Base-by-base conservation (phyloP, 2,113 vertebrate genomes). In the Nothobranchius kuhntae region DNA sequence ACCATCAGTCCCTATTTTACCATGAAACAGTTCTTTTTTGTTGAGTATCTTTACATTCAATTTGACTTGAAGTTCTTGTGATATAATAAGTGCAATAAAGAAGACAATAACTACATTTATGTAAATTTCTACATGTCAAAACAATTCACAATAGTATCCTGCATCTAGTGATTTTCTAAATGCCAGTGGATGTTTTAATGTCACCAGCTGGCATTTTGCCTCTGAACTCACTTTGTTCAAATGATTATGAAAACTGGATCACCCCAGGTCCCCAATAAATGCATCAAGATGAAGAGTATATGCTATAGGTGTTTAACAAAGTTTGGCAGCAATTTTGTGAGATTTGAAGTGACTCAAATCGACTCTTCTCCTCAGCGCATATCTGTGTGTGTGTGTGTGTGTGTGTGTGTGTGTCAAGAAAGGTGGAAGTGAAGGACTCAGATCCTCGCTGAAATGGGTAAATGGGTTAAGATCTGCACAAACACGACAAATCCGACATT, bases 391-490 rank as follows among this genome's bases (percentile, higher is more conserved):
- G 36, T 57, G 53, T 42, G 17, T 21, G n/a, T 47, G 48, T 44
- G 24, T 56, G 56, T n/a, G 40, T 67, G n/a, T 57, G 53, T 11
- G 36, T 45, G 0, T 30, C 24, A 53, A 26, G 53, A 10, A 13
- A 61, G 40, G 51, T 66, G 65, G 50, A 54, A 53, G 61, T 70
- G 17, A 74, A 66, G 44, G 72, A 71, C 62, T 64, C 57, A 46
- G 57, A 60, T 60, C 48, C 38, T 53, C 21, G 30, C 61, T 67
- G 66, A 56, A 83, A 85, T 30, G 44, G 21, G 53, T 73, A 78
- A 82, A 82, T 73, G 82, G 66, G 68, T 58, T 85, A 75, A 80
- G 61, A 83, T 78, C 48, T 81, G 55, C 51, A 75, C 77, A 86
- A 78, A 84, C 72, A 83, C 0, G 1, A 55, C 78, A 80, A 68